phyloP scores from a whole-genome alignment of 37 sponge, comb jelly and placozoan genomes.

The Agelas oroides region DNA sequence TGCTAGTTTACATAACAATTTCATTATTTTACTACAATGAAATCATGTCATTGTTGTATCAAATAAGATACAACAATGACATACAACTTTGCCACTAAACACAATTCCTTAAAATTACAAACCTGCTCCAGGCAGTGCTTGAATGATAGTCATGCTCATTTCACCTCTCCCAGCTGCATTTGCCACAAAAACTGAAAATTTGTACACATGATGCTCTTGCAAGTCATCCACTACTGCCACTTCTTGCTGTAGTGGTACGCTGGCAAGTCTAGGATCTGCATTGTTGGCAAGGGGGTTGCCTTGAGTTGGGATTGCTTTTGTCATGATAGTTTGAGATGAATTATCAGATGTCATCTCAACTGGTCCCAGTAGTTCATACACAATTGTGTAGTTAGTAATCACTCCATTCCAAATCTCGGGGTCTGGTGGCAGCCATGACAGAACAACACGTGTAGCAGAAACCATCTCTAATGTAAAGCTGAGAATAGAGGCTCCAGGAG shows the following conservation, averaged over 20 bases:
- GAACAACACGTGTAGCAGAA: not conserved
- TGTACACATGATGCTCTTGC: not conserved
- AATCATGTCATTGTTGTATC: too few relatives aligned
- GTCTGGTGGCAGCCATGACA: slow-evolving; percentile 38
- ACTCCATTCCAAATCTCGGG: slow-evolving; percentile 24
- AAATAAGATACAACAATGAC: too few relatives aligned
- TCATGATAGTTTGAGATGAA: too few relatives aligned
- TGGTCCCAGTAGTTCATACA: not conserved
- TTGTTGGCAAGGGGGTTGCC: not conserved
- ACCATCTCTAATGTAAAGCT: too few relatives aligned
- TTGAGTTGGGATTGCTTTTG: not conserved
- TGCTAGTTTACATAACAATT: too few relatives aligned
- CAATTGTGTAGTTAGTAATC: not conserved
- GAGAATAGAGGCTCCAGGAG: not conserved
- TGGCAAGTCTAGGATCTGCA: not conserved
- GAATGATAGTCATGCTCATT: not conserved
- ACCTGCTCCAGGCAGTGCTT: too few relatives aligned
- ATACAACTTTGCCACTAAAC: too few relatives aligned
- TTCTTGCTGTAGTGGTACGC: not conserved
- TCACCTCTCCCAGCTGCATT: slow-evolving; percentile 1
- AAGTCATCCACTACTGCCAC: not conserved
- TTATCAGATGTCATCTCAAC: not conserved
- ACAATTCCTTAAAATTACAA: too few relatives aligned
- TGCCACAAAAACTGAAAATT: not conserved
- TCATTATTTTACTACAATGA: too few relatives aligned